phyloP scores from a whole-genome alignment of 1,140 invertebrate species.

The Caenorhabditis inopinata region DNA sequence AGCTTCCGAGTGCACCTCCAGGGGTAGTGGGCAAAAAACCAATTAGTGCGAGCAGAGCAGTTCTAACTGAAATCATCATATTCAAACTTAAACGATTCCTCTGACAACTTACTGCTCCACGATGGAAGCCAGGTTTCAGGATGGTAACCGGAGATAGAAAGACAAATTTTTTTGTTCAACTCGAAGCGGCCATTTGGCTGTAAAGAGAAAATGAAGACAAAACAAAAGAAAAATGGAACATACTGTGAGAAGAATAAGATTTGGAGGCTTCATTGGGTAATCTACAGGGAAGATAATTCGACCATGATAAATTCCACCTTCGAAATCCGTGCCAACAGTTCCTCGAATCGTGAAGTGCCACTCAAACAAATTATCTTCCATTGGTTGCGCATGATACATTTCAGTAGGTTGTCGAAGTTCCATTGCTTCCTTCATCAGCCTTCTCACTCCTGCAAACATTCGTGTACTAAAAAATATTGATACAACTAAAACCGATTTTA shows the following conservation, averaged over 20 bases:
- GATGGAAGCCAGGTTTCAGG: constrained; percentile 95
- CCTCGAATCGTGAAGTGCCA: constrained; percentile 95
- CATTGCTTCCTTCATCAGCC: constrained; percentile 86
- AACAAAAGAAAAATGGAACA: constrained; percentile 54
- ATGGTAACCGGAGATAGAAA: constrained; percentile 94
- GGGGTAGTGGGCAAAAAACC: constrained; percentile 86
- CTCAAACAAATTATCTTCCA: constrained; percentile 94
- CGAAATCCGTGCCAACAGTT: constrained; percentile 82
- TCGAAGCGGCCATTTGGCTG: constrained; percentile 93
- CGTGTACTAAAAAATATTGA: constrained; percentile 12
- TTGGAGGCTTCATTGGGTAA: constrained; percentile 96
- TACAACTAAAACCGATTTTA: background rate
- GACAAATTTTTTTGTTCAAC: constrained; percentile 88
- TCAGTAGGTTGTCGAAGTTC: constrained; percentile 81
- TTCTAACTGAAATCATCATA: constrained; percentile 74
- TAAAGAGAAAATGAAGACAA: constrained; percentile 51
- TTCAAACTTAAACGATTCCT: background rate
- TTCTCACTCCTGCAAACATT: constrained; percentile 78
- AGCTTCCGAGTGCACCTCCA: constrained; percentile 82
- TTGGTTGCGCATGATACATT: constrained; percentile 83
- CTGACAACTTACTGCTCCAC: constrained; percentile 75
- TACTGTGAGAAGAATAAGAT: constrained; percentile 88
- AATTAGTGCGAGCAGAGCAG: constrained; percentile 85
- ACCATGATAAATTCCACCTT: constrained; percentile 72
- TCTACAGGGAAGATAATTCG: constrained; percentile 84